Evolutionary conservation across 2,888 invertebrate species (phyloP).

Genomic region (Lasioglossum oenotherae): DNA sequence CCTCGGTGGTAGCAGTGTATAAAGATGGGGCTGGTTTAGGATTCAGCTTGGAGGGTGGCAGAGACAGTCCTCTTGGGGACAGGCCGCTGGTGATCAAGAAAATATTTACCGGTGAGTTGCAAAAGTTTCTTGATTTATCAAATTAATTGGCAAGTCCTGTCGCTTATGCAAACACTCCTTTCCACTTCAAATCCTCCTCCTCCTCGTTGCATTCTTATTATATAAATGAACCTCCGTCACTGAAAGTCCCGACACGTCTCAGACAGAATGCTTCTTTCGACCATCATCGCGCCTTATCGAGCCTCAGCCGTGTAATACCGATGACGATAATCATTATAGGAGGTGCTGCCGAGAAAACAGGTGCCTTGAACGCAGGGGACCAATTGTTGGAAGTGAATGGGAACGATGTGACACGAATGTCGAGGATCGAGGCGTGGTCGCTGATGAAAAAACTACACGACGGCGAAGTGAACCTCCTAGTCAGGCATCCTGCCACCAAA

Average conservation of each 20-base stretch:
- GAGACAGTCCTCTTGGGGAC: conserved; percentile 95
- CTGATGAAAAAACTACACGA: conserved; percentile 95
- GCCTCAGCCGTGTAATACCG: background rate
- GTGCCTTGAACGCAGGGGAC: conserved; percentile 93
- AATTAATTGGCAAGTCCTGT: background rate
- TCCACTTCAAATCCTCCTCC: background rate
- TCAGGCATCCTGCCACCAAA: conserved; percentile 85
- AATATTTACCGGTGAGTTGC: conserved; percentile 93
- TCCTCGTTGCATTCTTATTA: background rate
- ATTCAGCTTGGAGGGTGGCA: conserved; percentile 97
- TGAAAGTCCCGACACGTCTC: background rate
- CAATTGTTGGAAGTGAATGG: conserved; percentile 94
- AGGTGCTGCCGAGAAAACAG: conserved; percentile 95
- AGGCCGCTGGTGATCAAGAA: conserved; percentile 95
- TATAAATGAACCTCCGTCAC: background rate
- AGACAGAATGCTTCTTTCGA: background rate
- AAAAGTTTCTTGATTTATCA: background rate
- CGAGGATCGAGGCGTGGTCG: conserved; percentile 98
- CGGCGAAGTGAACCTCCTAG: conserved; percentile 90
- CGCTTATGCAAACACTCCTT: background rate
- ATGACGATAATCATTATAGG: conserved; percentile 85
- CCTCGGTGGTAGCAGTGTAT: conserved; percentile 86
- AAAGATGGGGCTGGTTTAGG: conserved; percentile 96
- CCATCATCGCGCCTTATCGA: background rate
- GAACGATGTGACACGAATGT: conserved; percentile 91